Percentiles rank a stretch among this genome's conserved stretches.
Evolutionary conservation across 2,888 invertebrate species (phyloP).

Genomic region (Caenorhabditis wallacei): DNA sequence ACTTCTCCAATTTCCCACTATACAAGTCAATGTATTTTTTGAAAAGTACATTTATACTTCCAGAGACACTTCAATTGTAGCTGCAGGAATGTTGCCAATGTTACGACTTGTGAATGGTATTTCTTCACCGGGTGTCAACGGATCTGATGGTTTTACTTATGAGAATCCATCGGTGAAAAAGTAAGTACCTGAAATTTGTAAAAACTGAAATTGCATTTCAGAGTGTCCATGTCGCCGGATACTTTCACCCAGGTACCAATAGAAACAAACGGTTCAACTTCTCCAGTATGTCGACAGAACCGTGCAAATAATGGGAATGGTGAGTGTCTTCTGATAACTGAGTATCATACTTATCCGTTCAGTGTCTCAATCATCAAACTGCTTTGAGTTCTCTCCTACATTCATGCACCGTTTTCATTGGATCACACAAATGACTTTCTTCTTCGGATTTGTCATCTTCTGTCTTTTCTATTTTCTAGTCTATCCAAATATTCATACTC

Average conservation of each 20-base stretch:
- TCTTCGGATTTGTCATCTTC: conserved; percentile 82
- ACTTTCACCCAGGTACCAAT: conserved; percentile 46
- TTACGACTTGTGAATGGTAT: conserved; percentile 71
- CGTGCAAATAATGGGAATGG: conserved; percentile 51
- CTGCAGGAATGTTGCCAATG: conserved; percentile 79
- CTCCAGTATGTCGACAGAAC: conserved; percentile 49
- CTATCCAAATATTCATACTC: conserved; percentile 80
- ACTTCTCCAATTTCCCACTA: not conserved
- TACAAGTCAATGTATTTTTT: too few relatives aligned
- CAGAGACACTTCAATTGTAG: conserved; percentile 80
- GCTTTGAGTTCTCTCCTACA: conserved; percentile 71
- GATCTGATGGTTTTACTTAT: conserved; percentile 45
- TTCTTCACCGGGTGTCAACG: conserved; percentile 43
- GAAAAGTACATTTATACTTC: too few relatives aligned
- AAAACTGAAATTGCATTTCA: not conserved
- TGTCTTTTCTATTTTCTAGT: conserved; percentile 82
- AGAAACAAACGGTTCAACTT: conserved; percentile 50
- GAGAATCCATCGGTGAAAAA: conserved; percentile 53
- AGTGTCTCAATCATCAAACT: conserved; percentile 38
- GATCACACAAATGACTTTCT: conserved; percentile 82
- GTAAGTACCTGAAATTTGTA: conserved; percentile 5
- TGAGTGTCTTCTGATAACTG: not conserved
- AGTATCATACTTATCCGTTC: too few relatives aligned
- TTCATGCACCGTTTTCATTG: conserved; percentile 82
- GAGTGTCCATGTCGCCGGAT: conserved; percentile 42